Percentiles rank a stretch among this genome's conserved stretches.
Evolutionary conservation across 2,888 invertebrate genomes (phyloP).

Genomic region (Scaeva pyrastri): DNA sequence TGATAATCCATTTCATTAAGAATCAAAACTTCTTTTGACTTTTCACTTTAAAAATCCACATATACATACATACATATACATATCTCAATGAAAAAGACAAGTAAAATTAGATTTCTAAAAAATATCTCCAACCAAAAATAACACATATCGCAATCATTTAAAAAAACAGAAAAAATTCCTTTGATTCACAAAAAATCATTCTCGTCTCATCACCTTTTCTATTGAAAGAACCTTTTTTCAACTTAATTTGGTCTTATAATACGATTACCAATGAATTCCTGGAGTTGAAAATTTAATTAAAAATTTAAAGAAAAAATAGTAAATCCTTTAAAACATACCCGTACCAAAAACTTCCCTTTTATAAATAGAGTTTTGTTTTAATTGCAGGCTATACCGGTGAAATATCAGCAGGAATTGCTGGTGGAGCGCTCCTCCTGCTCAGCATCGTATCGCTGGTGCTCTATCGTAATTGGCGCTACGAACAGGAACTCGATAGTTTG

Average conservation of each 20-base stretch:
- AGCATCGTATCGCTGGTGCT: conserved; percentile 90
- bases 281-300: conserved; percentile 44
- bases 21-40: too few relatives aligned
- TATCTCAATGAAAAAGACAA: too few relatives aligned
- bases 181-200: too few relatives aligned
- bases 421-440: conserved; percentile 89
- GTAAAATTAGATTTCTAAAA: too few relatives aligned
- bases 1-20: too few relatives aligned
- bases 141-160: too few relatives aligned
- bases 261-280: not conserved
- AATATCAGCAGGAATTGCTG: conserved; percentile 92
- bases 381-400: conserved; percentile 91
- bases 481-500: conserved; percentile 95
- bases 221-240: too few relatives aligned
- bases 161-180: too few relatives aligned
- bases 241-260: not conserved
- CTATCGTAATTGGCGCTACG: conserved; percentile 96
- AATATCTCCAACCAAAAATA: too few relatives aligned
- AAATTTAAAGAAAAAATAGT: not conserved
- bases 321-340: conserved; percentile 2
- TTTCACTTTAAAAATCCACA: too few relatives aligned
- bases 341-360: not conserved
- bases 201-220: not conserved
- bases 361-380: conserved; percentile 15
- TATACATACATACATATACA: too few relatives aligned